Evolutionary conservation across 2,113 vertebrate species (phyloP), one percentile per base, ranked within the genome.

Genomic region (Tyto alba): DNA sequence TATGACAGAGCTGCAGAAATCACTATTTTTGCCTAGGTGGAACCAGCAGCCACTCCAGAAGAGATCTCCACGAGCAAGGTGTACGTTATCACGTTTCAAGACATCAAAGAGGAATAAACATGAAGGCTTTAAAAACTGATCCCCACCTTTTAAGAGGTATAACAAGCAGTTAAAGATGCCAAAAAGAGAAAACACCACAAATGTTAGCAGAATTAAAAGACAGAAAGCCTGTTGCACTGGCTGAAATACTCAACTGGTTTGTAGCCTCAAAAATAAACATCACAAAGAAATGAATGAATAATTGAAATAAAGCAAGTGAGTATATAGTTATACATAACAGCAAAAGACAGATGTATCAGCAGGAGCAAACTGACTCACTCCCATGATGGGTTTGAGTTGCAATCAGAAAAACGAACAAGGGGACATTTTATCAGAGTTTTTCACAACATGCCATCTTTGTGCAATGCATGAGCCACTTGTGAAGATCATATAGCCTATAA

Each of bases 401-500:
- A 94, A 72, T 41, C 57, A 56, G 40, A 32, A 81, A 93, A 93
- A 90, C 0, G 67, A 95, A 93, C 85, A 93, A 94, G 96, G 78
- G 77, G 78, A 84, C 71, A 88, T 94, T 95, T 93, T 91, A 94
- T 85, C 74, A 64, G 41, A 45, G 73, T 47, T 73, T 80, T 73
- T 95, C 87, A 86, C 74, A 75, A 80, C 47, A 45, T 71, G 30
- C 53, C 60, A 73, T 88, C 77, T 43, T 72, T 75, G 20, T 75
- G 62, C 9, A 3, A 81, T 21, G 57, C 53, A 72, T 15, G 64
- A 92, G 73, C 88, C 0, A 0, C 59, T 88, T 48, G 38, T 93
- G 83, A 57, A 16, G 94, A 93, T 95, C 92, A 52, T 45, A 5
- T 80, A 87, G 94, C 92, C 96, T 93, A 59, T 55, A 84, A 32